A percentile compares a stretch with the other conserved stretches of the same genome.
Evolutionary conservation across 1,140 invertebrate genomes (phyloP).

Genomic region (Apis dorsata): DNA sequence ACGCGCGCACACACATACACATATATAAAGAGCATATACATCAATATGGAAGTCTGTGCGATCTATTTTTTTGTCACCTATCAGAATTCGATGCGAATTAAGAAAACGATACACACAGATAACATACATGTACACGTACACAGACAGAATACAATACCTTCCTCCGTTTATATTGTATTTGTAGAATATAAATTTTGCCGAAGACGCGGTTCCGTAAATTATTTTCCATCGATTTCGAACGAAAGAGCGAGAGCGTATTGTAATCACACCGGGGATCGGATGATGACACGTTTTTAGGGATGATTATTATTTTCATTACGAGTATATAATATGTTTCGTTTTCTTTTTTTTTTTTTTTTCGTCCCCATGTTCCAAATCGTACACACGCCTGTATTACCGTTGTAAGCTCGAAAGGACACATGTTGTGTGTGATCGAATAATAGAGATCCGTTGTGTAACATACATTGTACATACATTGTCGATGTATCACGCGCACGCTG

Average conservation of each 20-base stretch:
- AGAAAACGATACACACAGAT: too few relatives aligned
- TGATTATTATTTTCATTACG: slow-evolving; percentile 3
- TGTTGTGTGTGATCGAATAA: slow-evolving; percentile 10
- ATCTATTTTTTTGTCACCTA: neutral
- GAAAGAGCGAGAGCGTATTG: slow-evolving; percentile 1
- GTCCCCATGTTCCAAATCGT: slow-evolving; percentile 1
- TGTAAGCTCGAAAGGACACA: slow-evolving; percentile 4
- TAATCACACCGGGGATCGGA: slow-evolving; percentile 17
- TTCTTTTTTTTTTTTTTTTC: neutral
- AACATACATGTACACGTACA: neutral
- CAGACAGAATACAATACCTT: too few relatives aligned
- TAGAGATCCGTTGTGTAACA: slow-evolving; percentile 14
- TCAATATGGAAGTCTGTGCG: neutral
- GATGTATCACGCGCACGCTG: slow-evolving; percentile 24
- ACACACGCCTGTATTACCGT: slow-evolving; percentile 12
- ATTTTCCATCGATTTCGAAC: slow-evolving; percentile 4
- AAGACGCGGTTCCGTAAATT: slow-evolving; percentile 14
- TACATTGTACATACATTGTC: neutral
- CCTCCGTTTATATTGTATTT: slow-evolving; percentile 14
- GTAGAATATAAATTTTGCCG: neutral
- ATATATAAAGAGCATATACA: too few relatives aligned
- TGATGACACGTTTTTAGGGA: slow-evolving; percentile 37
- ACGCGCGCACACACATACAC: too few relatives aligned
- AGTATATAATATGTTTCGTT: neutral
- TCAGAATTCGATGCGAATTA: neutral